phyloP scores from a whole-genome alignment of 35 echinoderm and acorn worm species.

The Holothuria glaberrima region DNA sequence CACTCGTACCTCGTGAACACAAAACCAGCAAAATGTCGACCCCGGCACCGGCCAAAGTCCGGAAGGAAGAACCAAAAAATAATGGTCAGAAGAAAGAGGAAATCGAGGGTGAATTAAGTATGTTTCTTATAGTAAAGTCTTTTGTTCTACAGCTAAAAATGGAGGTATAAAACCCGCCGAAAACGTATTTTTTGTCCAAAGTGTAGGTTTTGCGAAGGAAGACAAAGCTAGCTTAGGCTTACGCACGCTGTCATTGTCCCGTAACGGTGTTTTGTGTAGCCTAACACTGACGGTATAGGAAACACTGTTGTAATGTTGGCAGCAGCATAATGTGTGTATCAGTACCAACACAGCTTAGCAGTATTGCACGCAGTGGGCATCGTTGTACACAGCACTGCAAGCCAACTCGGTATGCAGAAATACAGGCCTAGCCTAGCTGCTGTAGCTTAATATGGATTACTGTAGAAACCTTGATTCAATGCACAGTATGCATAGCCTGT shows the following conservation, averaged over 20 bases:
- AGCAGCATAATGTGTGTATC: too few relatives aligned
- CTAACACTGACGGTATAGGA: neutral
- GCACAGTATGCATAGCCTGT: too few relatives aligned
- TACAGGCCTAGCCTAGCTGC: too few relatives aligned
- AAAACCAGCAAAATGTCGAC: constrained; percentile 93
- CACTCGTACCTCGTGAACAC: constrained; percentile 67
- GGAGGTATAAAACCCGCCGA: neutral
- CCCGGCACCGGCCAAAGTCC: constrained; percentile 92
- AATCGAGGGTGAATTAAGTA: constrained; percentile 52
- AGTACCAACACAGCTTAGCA: too few relatives aligned
- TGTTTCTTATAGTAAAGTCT: neutral
- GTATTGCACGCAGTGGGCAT: too few relatives aligned
- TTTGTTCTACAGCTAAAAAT: neutral
- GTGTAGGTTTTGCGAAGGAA: constrained; percentile 19
- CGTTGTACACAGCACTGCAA: too few relatives aligned
- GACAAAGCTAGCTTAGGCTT: constrained; percentile 51
- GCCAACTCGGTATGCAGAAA: too few relatives aligned
- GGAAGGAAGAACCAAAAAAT: constrained; percentile 96
- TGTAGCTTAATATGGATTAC: too few relatives aligned
- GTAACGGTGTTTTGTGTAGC: neutral
- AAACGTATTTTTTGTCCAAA: constrained; percentile 39
- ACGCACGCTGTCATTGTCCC: constrained; percentile 40
- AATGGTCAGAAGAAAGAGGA: constrained; percentile 96
- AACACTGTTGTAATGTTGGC: neutral
- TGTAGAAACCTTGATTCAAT: too few relatives aligned